phyloP scores from a whole-genome alignment of 2,888 invertebrate genomes.

The Hipparchia semele region DNA sequence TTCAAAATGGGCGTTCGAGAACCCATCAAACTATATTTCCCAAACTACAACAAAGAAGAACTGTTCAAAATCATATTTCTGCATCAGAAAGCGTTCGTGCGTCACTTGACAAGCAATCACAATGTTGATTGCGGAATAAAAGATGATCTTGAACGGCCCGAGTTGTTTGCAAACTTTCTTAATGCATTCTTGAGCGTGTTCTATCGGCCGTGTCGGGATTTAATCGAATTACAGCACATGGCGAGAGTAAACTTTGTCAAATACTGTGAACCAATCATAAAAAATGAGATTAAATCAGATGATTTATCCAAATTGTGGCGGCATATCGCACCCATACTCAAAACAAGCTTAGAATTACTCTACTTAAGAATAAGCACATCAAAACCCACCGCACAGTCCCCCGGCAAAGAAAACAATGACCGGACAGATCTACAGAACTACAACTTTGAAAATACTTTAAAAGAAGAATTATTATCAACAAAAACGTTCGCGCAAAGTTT shows the following conservation, averaged over 20 bases:
- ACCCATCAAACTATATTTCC: slow-evolving; percentile 89
- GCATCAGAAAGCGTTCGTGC: slow-evolving; percentile 62
- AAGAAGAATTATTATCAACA: slow-evolving; percentile 73
- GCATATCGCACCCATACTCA: slow-evolving; percentile 89
- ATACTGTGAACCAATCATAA: slow-evolving; percentile 91
- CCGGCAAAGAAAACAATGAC: slow-evolving; percentile 66
- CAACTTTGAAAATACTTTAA: slow-evolving; percentile 66
- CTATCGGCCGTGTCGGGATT: slow-evolving; percentile 91
- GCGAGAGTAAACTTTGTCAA: slow-evolving; percentile 89
- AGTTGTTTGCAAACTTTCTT: slow-evolving; percentile 90
- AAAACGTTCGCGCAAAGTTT: slow-evolving; percentile 85
- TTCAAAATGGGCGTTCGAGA: slow-evolving; percentile 87
- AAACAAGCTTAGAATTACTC: slow-evolving; percentile 88
- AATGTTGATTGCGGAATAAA: slow-evolving; percentile 55
- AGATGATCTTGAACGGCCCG: slow-evolving; percentile 66
- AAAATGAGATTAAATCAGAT: slow-evolving; percentile 83
- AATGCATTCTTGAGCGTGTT: slow-evolving; percentile 93
- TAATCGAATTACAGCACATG: slow-evolving; percentile 92
- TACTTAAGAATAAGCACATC: slow-evolving; percentile 86
- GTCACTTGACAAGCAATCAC: slow-evolving; percentile 57
- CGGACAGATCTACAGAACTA: slow-evolving; percentile 41
- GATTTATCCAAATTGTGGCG: slow-evolving; percentile 91
- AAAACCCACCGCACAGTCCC: slow-evolving; percentile 54
- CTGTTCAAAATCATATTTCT: slow-evolving; percentile 74
- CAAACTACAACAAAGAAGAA: slow-evolving; percentile 91